A percentile compares a stretch with the other conserved stretches of the same genome.
Evolutionary conservation across 2,113 vertebrate genomes (phyloP).

Genomic region (Scytalopus superciliaris): DNA sequence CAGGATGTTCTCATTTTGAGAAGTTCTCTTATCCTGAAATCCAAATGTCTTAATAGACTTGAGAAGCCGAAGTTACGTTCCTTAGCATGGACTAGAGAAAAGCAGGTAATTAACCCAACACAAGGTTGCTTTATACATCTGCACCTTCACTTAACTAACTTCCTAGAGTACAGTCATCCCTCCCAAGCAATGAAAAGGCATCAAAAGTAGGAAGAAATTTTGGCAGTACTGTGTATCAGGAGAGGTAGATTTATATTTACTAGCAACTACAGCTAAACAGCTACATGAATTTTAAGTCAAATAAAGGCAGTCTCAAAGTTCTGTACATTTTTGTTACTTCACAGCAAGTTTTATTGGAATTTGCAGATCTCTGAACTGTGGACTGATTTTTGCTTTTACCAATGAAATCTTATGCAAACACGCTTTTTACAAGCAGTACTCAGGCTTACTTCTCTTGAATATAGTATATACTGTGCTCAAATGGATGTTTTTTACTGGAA

Average conservation of each 20-base stretch:
- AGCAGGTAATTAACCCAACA: background rate
- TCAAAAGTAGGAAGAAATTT: background rate
- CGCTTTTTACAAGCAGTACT: background rate
- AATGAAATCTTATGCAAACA: background rate
- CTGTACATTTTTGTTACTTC: background rate
- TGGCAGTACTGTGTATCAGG: background rate
- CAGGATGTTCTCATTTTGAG: background rate
- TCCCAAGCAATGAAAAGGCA: background rate
- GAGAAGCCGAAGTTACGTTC: background rate
- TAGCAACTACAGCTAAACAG: background rate
- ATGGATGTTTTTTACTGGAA: background rate
- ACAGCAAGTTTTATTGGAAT: background rate
- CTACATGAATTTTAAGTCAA: background rate
- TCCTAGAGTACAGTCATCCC: background rate
- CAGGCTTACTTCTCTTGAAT: background rate
- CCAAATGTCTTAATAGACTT: background rate
- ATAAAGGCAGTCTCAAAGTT: background rate
- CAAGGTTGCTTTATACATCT: background rate
- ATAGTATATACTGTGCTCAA: background rate
- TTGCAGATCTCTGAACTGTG: background rate
- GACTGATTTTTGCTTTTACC: background rate
- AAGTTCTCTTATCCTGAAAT: background rate
- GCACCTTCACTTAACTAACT: background rate
- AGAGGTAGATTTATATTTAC: background rate
- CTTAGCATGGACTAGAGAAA: background rate